phyloP scores from a whole-genome alignment of 2,797 vertebrate species.

The Catamblyrhynchus diadema region DNA sequence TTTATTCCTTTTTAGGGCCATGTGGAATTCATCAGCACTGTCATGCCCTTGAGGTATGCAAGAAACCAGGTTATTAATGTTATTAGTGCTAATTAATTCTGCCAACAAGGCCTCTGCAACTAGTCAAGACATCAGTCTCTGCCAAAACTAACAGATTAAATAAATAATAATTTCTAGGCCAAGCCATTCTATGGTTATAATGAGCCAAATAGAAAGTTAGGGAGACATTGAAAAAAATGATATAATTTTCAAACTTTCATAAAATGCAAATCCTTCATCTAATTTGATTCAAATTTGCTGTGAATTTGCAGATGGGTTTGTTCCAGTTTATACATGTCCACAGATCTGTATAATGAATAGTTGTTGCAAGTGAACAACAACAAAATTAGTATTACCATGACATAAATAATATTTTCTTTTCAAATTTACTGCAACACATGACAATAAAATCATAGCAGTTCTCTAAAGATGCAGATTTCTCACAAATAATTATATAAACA shows the following conservation, averaged over 20 bases:
- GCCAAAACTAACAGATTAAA: slow-evolving; percentile 47
- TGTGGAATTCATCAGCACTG: slow-evolving; percentile 9
- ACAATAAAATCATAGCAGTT: background rate
- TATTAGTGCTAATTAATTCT: slow-evolving; percentile 58
- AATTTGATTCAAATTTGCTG: slow-evolving; percentile 4
- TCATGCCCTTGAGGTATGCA: background rate
- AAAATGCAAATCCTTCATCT: background rate
- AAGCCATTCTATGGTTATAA: background rate
- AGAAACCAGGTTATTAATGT: slow-evolving; percentile 36
- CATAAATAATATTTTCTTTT: background rate
- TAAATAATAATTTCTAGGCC: background rate
- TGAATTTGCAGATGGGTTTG: background rate
- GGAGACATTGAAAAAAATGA: background rate
- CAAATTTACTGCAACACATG: background rate
- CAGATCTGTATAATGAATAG: background rate
- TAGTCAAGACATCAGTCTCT: background rate
- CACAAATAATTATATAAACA: background rate
- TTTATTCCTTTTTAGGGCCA: background rate
- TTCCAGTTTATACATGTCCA: background rate
- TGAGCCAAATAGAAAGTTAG: background rate
- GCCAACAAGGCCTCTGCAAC: slow-evolving; percentile 13
- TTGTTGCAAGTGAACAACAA: background rate
- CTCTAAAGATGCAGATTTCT: background rate
- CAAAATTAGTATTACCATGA: background rate
- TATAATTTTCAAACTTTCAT: background rate